Evolutionary conservation across 2,113 vertebrate genomes (phyloP).

Genomic region (Neotragus pygmaeus): DNA sequence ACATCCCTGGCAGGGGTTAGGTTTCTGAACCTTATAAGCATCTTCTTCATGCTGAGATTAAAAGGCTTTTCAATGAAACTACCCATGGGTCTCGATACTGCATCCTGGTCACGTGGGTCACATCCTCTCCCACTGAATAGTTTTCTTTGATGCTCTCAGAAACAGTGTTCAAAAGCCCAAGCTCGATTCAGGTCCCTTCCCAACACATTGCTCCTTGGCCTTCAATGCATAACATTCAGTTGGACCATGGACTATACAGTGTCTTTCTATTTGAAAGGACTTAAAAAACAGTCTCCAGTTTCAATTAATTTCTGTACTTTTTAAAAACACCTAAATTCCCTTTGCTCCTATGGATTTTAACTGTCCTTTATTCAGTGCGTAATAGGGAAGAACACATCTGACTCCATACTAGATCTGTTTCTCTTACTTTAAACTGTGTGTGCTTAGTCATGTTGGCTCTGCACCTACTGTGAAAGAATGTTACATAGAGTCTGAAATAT

Average conservation of each 20-base stretch:
- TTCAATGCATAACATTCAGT: background rate
- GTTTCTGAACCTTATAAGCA: slow-evolving; percentile 28
- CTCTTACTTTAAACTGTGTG: background rate
- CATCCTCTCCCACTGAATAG: background rate
- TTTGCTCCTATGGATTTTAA: background rate
- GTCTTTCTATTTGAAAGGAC: slow-evolving; percentile 16
- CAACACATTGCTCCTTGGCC: slow-evolving; percentile 63
- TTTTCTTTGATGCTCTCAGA: slow-evolving; percentile 53
- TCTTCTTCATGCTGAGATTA: slow-evolving; percentile 62
- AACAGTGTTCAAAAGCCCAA: slow-evolving; percentile 53
- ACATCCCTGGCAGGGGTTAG: slow-evolving; percentile 38
- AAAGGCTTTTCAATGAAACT: slow-evolving; percentile 54
- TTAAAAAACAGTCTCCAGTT: slow-evolving; percentile 10
- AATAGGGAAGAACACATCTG: background rate
- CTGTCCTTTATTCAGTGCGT: background rate
- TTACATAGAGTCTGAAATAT: background rate
- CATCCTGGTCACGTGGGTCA: slow-evolving; percentile 37
- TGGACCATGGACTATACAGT: background rate
- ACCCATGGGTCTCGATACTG: slow-evolving; percentile 25
- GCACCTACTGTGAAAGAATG: background rate
- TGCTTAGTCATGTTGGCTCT: background rate
- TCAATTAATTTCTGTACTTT: slow-evolving; percentile 9
- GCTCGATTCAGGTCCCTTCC: slow-evolving; percentile 41
- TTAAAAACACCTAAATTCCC: background rate
- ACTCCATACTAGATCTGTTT: background rate